phyloP scores from a whole-genome alignment of 2,113 vertebrate species.

The Chloroceryle aenea region DNA sequence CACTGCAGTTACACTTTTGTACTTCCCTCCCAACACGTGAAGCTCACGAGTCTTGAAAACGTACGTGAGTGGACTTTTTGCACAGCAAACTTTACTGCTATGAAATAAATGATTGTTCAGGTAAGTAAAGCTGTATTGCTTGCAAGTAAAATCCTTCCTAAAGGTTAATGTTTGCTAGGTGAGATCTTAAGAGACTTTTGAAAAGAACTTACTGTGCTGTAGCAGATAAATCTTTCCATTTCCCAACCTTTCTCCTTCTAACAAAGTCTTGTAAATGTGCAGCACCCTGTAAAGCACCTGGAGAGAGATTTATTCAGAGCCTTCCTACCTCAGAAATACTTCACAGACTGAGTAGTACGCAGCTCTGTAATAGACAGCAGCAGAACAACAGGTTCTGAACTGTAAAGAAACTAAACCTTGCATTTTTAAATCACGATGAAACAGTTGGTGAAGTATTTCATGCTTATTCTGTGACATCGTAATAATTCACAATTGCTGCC shows the following conservation, averaged over 20 bases:
- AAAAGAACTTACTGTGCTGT: background rate
- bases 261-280: background rate
- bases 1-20: background rate
- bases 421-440: conserved; percentile 22
- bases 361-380: background rate
- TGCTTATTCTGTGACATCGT: background rate
- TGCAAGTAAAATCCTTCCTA: background rate
- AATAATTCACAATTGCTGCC: background rate
- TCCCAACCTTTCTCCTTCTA: background rate
- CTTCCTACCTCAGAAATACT: background rate
- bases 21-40: rapidly evolving
- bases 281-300: background rate
- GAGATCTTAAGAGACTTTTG: background rate
- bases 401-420: background rate
- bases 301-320: background rate
- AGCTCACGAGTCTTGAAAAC: background rate
- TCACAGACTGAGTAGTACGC: background rate
- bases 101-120: background rate
- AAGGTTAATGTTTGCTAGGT: background rate
- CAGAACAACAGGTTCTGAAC: background rate
- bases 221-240: background rate
- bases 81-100: background rate
- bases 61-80: background rate
- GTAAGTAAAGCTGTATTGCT: background rate
- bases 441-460: conserved; percentile 5